These are phyloP conservation scores for Eriocheir sinensis DNA, from an alignment of 1,140 invertebrate species.

Conservation along the genomic window DNA sequence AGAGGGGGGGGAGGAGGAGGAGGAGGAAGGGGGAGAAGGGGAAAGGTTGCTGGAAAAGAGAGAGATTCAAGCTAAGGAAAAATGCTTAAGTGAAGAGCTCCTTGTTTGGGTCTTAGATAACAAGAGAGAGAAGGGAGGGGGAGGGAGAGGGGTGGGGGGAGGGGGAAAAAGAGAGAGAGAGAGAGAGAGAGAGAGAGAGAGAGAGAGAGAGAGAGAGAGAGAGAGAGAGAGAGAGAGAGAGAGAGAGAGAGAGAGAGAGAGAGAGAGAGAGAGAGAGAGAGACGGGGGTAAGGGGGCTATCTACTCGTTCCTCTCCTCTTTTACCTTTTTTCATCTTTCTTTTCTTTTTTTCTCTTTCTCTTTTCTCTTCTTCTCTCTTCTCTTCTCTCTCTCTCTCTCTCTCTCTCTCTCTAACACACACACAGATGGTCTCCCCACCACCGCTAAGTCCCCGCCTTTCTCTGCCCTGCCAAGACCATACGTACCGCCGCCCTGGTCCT, in stretches of 20 bases:
- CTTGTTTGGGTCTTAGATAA: not conserved
- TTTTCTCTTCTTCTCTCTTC: too few species aligned
- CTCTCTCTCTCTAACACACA: not conserved
- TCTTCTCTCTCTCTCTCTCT: not conserved
- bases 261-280: too few species aligned
- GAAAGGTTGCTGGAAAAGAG: not conserved
- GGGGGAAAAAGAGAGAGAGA: not conserved
- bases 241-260: too few species aligned
- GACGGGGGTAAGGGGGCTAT: not conserved
- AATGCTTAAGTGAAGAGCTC: slow-evolving; percentile 7
- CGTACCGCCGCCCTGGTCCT: not conserved
- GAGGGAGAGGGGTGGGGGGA: not conserved
- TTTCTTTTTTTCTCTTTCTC: not conserved
- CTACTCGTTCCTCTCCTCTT: not conserved
- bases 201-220: too few species aligned
- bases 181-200: slow-evolving; percentile 12
- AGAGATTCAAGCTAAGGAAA: not conserved
- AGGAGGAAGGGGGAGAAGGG: not conserved
- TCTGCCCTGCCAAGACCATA: not conserved
- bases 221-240: too few species aligned
- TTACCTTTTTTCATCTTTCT: not conserved
- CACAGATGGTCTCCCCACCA: not conserved
- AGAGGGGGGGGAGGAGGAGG: not conserved
- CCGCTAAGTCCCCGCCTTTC: not conserved
- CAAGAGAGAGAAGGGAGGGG: not conserved